Conservation (phyloP, 2,113 vertebrate genomes). For the Serinus canaria region DNA sequence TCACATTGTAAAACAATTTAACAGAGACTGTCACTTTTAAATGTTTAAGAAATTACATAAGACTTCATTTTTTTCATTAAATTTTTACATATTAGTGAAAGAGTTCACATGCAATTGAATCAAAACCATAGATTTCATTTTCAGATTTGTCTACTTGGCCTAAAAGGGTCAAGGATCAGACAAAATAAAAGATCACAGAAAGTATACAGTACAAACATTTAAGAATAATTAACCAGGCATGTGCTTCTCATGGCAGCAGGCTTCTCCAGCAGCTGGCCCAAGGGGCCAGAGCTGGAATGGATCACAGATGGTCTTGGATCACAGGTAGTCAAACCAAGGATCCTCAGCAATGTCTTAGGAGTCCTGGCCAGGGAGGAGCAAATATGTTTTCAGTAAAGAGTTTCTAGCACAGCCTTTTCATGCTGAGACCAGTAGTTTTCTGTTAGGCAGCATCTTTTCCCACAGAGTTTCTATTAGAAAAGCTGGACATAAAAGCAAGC, state of each 20-base stretch:
- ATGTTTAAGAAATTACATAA: neutral
- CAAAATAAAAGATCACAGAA: neutral
- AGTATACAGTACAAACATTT: neutral
- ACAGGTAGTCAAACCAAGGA: rapidly evolving
- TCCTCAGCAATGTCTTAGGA: neutral
- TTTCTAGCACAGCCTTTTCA: neutral
- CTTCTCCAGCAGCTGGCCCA: neutral
- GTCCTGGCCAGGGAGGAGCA: neutral
- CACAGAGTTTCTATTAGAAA: neutral
- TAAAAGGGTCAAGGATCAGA: neutral
- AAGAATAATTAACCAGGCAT: neutral
- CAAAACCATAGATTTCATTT: neutral
- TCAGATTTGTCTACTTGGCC: neutral
- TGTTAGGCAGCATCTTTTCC: neutral
- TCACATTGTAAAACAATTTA: neutral
- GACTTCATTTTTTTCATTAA: neutral
- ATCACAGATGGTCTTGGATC: neutral
- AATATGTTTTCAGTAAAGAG: neutral
- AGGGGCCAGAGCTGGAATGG: neutral
- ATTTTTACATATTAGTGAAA: neutral
- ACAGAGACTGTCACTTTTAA: neutral
- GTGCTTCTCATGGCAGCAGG: neutral
- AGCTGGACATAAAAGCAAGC: neutral
- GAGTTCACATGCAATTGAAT: neutral
- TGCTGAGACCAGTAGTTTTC: neutral